phyloP scores from a whole-genome alignment of 2,888 invertebrate genomes.

The Enchytraeus crypticus region DNA sequence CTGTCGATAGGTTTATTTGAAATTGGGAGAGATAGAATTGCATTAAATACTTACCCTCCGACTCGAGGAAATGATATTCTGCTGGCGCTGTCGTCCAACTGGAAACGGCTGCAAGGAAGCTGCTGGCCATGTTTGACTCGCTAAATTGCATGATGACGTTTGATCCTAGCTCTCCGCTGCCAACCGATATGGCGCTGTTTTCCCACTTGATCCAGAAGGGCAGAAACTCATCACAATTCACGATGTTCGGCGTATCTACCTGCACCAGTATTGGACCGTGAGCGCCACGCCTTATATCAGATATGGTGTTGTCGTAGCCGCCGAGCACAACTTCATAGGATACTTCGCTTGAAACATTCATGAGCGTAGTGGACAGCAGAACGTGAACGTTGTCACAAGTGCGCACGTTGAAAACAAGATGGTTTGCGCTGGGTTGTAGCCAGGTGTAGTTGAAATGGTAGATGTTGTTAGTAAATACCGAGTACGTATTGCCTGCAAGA shows the following conservation, averaged over 20 bases:
- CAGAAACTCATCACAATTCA: slow-evolving; percentile 1
- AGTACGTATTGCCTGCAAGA: no score
- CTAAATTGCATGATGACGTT: neutral
- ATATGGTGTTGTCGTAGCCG: neutral
- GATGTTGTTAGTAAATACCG: no score
- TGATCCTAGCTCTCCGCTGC: neutral
- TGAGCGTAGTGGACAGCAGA: neutral
- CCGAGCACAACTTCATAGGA: slow-evolving; percentile 6
- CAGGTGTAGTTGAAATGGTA: no score
- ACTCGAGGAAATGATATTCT: slow-evolving; percentile 1
- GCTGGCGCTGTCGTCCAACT: neutral
- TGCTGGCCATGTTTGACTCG: neutral
- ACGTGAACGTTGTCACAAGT: slow-evolving; percentile 2
- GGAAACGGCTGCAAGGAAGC: neutral
- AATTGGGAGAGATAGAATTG: no score
- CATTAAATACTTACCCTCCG: no score
- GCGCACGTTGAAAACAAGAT: neutral
- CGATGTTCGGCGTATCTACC: slow-evolving; percentile 5
- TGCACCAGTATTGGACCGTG: neutral
- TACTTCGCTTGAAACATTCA: neutral
- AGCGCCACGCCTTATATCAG: neutral
- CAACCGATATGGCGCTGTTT: neutral
- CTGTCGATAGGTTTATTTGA: no score
- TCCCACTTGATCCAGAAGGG: slow-evolving; percentile 8
- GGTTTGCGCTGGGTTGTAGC: neutral